These are phyloP conservation scores for Caenorhabditis zanzibari DNA, from an alignment of 2,888 invertebrate species.

Conservation along the genomic window DNA sequence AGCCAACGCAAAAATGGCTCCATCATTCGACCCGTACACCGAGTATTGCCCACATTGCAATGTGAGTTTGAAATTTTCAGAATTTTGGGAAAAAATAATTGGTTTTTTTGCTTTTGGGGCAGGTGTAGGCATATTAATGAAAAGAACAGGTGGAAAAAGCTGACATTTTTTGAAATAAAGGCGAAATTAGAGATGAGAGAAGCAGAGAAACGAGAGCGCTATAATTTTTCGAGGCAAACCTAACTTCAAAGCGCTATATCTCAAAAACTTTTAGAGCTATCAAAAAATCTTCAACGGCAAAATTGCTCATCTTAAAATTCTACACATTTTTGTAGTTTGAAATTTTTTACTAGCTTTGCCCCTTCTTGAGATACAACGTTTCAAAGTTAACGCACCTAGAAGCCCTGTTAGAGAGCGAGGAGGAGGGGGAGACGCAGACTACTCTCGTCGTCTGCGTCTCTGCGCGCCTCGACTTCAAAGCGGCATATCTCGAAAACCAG, in stretches of 20 bases:
- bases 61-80: slow-evolving; percentile 19
- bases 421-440: background rate
- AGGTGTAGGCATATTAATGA: background rate
- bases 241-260: background rate
- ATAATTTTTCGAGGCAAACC: background rate
- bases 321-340: background rate
- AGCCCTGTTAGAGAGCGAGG: background rate
- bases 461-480: no score
- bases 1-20: slow-evolving; percentile 42
- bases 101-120: no score
- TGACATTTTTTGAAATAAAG: background rate
- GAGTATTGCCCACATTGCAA: slow-evolving; percentile 61
- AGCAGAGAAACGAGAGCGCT: background rate
- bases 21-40: slow-evolving; percentile 49
- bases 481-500: no score
- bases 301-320: background rate
- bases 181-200: background rate
- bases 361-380: no score
- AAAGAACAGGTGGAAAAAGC: background rate
- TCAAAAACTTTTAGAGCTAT: background rate
- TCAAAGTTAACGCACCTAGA: no score
- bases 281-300: background rate
- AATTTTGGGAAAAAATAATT: no score
- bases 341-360: background rate
- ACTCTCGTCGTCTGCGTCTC: no score